Evolutionary conservation across 2,888 invertebrate species (phyloP), one percentile per base, ranked within the genome.

Genomic region (Mactromeris polynyma): DNA sequence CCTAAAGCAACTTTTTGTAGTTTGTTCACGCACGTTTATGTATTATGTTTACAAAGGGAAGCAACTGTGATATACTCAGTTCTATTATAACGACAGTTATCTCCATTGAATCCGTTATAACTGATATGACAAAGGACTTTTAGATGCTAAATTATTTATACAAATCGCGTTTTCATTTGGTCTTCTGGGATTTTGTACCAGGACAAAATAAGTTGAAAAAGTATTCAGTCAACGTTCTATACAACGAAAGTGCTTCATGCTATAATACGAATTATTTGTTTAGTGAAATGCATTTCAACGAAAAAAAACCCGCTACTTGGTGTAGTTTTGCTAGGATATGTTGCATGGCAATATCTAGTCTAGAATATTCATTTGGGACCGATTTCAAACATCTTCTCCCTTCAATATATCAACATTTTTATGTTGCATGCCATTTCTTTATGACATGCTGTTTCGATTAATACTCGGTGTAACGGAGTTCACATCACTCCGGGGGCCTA

Each of bases 361-460:
- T 46, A 79, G n/a, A 40, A 42, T n/a, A 84, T 54, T 78, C 84
- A 46, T 31, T 11, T 36, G 84, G 84, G 84, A 84, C 78, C 84
- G 54, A 84, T 84, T 84, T 84, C 46, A 84, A 84, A 54, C 77
- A 46, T 51, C 78, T 78, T 33, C 51, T 51, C 46, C 42, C 77
- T 78, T 84, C 84, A 42, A 84, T 84, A 84, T 38, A 78, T 84
- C 84, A 84, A 51, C 84, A 78, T 84, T 84, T 84, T 84, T 84
- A 84, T 84, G 51, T 85, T 80, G 85, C 64, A 85, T 36, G 87
- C 80, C 87, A 84, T 79, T 84, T 87, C 64, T 88, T 85, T 85
- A 90, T 88, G 83, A 82, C 90, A 85, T 58, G 86, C 80, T 69
- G 86, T 86, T 87, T 86, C 86, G 88, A 88, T 90, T 87, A 90